Evolutionary conservation across 2,113 vertebrate genomes (phyloP).

Genomic region (Oreochromis spilurus): DNA sequence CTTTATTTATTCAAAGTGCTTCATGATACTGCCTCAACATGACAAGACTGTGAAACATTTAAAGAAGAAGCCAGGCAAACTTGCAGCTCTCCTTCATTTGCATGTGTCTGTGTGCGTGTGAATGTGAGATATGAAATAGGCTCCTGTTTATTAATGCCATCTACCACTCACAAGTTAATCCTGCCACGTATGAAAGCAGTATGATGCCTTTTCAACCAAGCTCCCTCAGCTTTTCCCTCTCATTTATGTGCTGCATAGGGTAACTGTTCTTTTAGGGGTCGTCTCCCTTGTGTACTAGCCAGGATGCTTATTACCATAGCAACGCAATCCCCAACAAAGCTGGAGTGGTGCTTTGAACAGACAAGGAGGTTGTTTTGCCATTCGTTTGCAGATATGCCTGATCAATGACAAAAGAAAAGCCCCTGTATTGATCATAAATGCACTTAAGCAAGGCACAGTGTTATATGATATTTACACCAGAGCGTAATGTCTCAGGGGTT

Average conservation of each 20-base stretch:
- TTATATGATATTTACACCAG: neutral
- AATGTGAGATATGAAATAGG: neutral
- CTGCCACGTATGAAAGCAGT: neutral
- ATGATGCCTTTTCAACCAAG: neutral
- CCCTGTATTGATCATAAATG: neutral
- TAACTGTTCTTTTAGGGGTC: constrained; percentile 8
- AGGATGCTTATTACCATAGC: constrained; percentile 62
- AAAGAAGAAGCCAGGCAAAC: neutral
- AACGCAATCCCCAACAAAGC: constrained; percentile 45
- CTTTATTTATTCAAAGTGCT: neutral
- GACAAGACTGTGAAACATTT: neutral
- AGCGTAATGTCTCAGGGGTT: neutral
- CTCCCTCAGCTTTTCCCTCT: neutral
- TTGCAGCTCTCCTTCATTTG: neutral
- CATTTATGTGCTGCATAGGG: constrained; percentile 18
- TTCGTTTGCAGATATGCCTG: neutral
- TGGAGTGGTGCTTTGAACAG: constrained; percentile 20
- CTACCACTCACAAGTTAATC: neutral
- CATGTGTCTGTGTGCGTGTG: neutral
- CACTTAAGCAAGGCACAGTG: neutral
- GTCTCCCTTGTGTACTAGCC: constrained; percentile 22
- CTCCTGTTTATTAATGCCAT: neutral
- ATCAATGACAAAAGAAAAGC: neutral
- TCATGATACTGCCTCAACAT: neutral
- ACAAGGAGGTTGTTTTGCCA: neutral